These are phyloP conservation scores for Tenthredo notha DNA, from an alignment of 2,888 invertebrate genomes.

Conservation along the genomic window DNA sequence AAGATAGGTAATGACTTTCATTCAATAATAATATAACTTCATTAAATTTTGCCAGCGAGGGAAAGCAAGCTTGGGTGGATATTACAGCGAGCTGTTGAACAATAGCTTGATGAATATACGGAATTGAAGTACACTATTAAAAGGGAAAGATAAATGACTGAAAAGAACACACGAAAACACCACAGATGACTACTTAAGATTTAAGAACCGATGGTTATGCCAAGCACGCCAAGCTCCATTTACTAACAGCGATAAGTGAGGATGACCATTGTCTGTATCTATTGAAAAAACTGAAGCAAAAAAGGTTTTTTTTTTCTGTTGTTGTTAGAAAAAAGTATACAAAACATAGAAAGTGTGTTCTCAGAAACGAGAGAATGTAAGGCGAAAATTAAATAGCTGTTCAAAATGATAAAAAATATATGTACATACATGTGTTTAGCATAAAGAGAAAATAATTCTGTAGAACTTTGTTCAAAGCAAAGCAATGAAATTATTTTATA, in stretches of 20 bases:
- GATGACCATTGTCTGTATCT: constrained; percentile 48
- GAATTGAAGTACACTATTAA: not conserved
- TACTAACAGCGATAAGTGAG: constrained; percentile 47
- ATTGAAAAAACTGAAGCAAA: constrained; percentile 46
- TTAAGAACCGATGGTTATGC: constrained; percentile 45
- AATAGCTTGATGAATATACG: not conserved
- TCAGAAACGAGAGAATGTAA: not conserved
- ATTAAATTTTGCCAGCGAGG: not conserved
- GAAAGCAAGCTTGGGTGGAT: not conserved
- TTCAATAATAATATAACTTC: not conserved
- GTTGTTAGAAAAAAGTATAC: not conserved
- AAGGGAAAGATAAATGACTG: not conserved
- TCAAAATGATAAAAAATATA: not conserved
- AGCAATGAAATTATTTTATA: not conserved
- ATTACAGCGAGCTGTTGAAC: not conserved
- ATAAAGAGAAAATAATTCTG: not conserved
- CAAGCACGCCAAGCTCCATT: constrained; percentile 45
- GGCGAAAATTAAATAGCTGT: not conserved
- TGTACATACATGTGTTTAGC: not conserved
- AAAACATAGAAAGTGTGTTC: not conserved
- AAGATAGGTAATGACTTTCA: not conserved
- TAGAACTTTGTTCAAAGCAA: not conserved
- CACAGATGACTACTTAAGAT: constrained; percentile 35
- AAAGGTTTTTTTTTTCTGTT: not conserved
- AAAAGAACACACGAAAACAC: constrained; percentile 20